A percentile compares a stretch with the other conserved stretches of the same genome.
These are phyloP conservation scores for Drosophila flavopinicola DNA, from an alignment of 2,888 invertebrate genomes.

Conservation along the genomic window DNA sequence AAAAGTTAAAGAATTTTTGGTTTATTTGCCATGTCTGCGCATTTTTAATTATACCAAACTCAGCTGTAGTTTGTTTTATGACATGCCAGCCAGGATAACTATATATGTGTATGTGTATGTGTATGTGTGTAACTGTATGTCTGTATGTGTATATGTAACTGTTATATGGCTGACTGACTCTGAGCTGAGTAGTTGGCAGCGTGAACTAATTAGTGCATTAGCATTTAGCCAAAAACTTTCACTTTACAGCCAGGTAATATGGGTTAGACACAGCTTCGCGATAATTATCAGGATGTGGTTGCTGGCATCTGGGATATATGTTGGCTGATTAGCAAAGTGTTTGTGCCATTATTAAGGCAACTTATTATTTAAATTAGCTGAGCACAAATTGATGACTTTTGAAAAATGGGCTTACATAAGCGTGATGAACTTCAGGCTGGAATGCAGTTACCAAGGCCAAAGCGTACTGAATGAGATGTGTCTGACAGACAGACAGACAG, in stretches of 20 bases:
- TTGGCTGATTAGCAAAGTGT: constrained; percentile 50
- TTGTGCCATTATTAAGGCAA: constrained; percentile 35
- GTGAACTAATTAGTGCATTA: constrained; percentile 71
- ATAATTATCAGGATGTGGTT: constrained; percentile 14
- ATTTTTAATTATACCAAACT: constrained; percentile 64
- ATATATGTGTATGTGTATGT: not conserved
- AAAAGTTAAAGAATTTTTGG: constrained; percentile 38
- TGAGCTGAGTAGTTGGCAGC: constrained; percentile 40
- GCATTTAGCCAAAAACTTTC: constrained; percentile 57
- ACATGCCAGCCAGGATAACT: constrained; percentile 14
- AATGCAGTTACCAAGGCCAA: constrained; percentile 55
- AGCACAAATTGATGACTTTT: constrained; percentile 54
- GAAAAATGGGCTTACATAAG: constrained; percentile 61
- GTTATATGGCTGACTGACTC: constrained; percentile 26
- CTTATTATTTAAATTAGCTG: constrained; percentile 51
- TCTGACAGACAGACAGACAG: not conserved
- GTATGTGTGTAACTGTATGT: not conserved
- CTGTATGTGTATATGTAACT: constrained; percentile 10
- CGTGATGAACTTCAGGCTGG: constrained; percentile 43
- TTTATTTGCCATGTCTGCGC: constrained; percentile 61
- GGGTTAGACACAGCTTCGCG: constrained; percentile 47
- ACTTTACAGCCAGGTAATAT: constrained; percentile 38
- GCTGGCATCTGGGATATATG: constrained; percentile 39
- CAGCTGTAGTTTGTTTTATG: constrained; percentile 31
- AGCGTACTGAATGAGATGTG: constrained; percentile 46